These are phyloP conservation scores for Cnemophilus loriae DNA, from an alignment of 2,113 vertebrate species.

Conservation along the genomic window DNA sequence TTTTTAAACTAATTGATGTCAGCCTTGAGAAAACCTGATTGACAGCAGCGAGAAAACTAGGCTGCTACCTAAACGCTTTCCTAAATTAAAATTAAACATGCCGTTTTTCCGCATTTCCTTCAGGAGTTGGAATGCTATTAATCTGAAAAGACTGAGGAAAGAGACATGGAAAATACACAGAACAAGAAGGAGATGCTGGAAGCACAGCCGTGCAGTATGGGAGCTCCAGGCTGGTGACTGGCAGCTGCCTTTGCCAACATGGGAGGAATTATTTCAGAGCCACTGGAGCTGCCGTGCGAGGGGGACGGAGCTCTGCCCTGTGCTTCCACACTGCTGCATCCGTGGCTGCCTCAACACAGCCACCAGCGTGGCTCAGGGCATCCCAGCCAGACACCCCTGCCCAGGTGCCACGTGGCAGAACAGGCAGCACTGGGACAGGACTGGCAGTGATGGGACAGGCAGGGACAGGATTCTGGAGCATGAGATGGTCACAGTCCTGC, in stretches of 20 bases:
- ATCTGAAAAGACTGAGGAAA: slow-evolving; percentile 51
- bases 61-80: slow-evolving; percentile 72
- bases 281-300: not conserved
- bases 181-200: not conserved
- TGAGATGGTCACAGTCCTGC: not conserved
- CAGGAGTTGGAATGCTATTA: slow-evolving; percentile 52
- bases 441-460: not conserved
- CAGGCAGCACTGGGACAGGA: not conserved
- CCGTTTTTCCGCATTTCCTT: slow-evolving; percentile 68
- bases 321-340: not conserved
- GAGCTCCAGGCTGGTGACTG: not conserved
- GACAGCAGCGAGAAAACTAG: slow-evolving; percentile 73
- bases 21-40: slow-evolving; percentile 81
- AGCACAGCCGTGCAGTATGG: not conserved
- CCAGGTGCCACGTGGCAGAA: not conserved
- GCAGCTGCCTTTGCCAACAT: not conserved
- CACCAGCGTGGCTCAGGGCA: not conserved
- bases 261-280: not conserved
- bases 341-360: not conserved
- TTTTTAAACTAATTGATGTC: slow-evolving; percentile 86
- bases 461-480: not conserved
- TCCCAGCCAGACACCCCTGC: not conserved
- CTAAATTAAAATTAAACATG: slow-evolving; percentile 78
- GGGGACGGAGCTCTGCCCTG: not conserved
- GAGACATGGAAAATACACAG: not conserved